These are phyloP conservation scores for Drosophila merina DNA, from an alignment of 2,888 invertebrate species.

Conservation along the genomic window DNA sequence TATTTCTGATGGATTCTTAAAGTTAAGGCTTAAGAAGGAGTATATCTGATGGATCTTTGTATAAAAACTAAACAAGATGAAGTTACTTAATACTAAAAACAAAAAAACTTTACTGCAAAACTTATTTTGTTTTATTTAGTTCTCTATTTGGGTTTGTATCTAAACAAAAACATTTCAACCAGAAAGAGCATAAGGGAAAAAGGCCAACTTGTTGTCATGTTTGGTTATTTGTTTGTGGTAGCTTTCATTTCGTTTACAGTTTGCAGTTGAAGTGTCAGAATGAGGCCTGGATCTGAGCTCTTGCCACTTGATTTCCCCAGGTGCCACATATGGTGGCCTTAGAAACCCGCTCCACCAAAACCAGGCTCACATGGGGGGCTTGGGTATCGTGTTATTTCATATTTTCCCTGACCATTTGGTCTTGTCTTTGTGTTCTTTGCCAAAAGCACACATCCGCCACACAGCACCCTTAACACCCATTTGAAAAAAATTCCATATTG, in stretches of 20 bases:
- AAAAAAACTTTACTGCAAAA: neutral
- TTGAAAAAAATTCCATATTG: neutral
- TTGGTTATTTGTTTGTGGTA: slow-evolving; percentile 68
- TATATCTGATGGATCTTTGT: neutral
- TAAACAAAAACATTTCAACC: slow-evolving; percentile 2
- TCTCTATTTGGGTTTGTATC: neutral
- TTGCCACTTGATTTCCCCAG: slow-evolving; percentile 73
- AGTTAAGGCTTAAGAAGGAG: neutral
- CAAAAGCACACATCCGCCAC: slow-evolving; percentile 9
- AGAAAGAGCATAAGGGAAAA: neutral
- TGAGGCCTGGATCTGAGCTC: slow-evolving; percentile 56
- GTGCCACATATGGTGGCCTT: slow-evolving; percentile 52
- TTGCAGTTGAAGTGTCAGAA: slow-evolving; percentile 56
- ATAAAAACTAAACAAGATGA: neutral
- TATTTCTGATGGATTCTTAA: neutral
- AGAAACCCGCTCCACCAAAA: slow-evolving; percentile 7
- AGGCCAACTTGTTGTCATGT: slow-evolving; percentile 53
- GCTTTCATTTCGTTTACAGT: slow-evolving; percentile 74
- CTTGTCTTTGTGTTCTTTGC: slow-evolving; percentile 33
- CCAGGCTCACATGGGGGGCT: slow-evolving; percentile 50
- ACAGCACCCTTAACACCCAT: neutral
- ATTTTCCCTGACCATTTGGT: slow-evolving; percentile 61
- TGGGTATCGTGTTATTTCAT: slow-evolving; percentile 62
- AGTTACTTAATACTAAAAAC: neutral
- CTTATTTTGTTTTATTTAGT: neutral